Conservation (phyloP, 2,888 invertebrate species). For the Chorisops tibialis region DNA sequence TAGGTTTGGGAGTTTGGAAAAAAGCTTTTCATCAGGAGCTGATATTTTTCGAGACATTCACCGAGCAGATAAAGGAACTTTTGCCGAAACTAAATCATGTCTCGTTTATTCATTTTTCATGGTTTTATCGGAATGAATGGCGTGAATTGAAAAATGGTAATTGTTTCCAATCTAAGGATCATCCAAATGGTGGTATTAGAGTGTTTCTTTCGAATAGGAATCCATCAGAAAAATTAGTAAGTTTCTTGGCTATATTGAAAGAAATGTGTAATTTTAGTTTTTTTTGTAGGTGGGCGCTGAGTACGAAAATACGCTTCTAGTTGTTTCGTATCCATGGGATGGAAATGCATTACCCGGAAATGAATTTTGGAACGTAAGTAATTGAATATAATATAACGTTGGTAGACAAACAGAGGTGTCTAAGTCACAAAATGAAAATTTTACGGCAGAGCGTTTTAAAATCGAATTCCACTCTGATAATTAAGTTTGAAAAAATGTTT, state of each 20-base stretch:
- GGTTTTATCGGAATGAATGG: slow-evolving; percentile 55
- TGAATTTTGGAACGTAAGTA: slow-evolving; percentile 64
- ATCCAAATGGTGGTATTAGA: slow-evolving; percentile 53
- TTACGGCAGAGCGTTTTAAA: no score
- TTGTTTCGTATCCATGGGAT: slow-evolving; percentile 71
- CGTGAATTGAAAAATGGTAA: slow-evolving; percentile 54
- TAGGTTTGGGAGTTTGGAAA: slow-evolving; percentile 66
- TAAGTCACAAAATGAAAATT: no score
- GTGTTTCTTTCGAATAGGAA: slow-evolving; percentile 57
- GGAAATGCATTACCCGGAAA: slow-evolving; percentile 71
- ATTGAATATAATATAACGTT: no score
- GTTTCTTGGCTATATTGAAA: slow-evolving; percentile 2
- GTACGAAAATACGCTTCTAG: slow-evolving; percentile 55
- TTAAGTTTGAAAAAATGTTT: no score
- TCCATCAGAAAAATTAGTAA: slow-evolving; percentile 56
- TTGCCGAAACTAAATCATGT: slow-evolving; percentile 55
- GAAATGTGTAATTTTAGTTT: no score
- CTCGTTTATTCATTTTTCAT: slow-evolving; percentile 65
- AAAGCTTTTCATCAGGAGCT: slow-evolving; percentile 60
- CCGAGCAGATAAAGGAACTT: slow-evolving; percentile 58
- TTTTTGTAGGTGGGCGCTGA: slow-evolving; percentile 39
- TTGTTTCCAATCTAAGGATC: slow-evolving; percentile 38
- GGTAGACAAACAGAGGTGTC: no score
- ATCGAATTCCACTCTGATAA: no score
- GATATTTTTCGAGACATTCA: slow-evolving; percentile 62